These are phyloP conservation scores for Coluber constrictor DNA, from an alignment of 2,797 vertebrate genomes.

Conservation along the genomic window DNA sequence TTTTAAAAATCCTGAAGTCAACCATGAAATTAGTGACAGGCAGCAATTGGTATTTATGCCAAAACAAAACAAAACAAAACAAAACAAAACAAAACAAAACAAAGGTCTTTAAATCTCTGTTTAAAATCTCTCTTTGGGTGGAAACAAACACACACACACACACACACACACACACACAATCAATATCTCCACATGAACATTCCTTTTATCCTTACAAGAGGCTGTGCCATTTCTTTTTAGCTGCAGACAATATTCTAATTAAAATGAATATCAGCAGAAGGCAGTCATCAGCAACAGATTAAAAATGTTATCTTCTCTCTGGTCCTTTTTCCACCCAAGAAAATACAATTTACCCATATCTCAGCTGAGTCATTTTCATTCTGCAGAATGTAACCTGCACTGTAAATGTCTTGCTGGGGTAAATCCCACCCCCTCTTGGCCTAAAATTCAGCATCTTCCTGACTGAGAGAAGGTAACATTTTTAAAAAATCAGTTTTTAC, in stretches of 20 bases:
- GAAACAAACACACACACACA: not conserved
- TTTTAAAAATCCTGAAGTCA: conserved; percentile 35
- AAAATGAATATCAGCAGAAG: conserved; percentile 25
- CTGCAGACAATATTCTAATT: conserved; percentile 40
- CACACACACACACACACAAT: not conserved
- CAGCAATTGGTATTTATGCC: conserved; percentile 21
- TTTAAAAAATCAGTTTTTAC: not conserved
- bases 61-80: not conserved
- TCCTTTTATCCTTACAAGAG: conserved; percentile 3
- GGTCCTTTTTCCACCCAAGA: conserved; percentile 8
- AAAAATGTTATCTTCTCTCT: not conserved
- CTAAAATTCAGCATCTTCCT: not conserved
- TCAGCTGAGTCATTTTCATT: conserved; percentile 5
- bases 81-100: no score
- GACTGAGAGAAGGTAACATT: not conserved
- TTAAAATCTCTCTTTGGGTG: conserved; percentile 16
- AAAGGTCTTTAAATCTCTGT: conserved; percentile 15
- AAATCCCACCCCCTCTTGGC: not conserved
- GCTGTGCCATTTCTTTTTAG: not conserved
- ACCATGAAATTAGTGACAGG: conserved; percentile 52
- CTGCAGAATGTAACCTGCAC: not conserved
- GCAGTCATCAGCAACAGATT: conserved; percentile 9
- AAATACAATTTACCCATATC: conserved; percentile 7
- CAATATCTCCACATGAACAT: conserved; percentile 16
- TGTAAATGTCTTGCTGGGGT: not conserved